phyloP scores from a whole-genome alignment of 2,113 vertebrate genomes.

The Haemorhous mexicanus region DNA sequence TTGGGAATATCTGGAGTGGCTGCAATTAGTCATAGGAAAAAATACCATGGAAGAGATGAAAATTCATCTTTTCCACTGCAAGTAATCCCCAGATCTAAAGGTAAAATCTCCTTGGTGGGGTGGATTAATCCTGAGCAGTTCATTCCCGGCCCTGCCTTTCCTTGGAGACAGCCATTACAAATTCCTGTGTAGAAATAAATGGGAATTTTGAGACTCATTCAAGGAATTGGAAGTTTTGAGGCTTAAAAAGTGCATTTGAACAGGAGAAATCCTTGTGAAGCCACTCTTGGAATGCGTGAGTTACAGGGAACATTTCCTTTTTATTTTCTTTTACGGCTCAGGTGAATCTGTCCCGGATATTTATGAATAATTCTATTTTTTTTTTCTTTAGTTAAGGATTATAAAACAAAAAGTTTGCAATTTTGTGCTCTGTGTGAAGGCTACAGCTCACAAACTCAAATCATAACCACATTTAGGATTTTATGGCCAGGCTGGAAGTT shows the following conservation, averaged over 20 bases:
- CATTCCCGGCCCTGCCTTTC: not conserved
- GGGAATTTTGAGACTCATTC: not conserved
- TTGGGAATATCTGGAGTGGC: not conserved
- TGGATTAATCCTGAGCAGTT: not conserved
- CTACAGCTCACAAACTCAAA: not conserved
- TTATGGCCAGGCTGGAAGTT: not conserved
- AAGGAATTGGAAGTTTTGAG: not conserved
- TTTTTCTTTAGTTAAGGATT: not conserved
- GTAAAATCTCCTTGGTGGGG: not conserved
- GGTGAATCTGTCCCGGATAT: not conserved
- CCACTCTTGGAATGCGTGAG: not conserved
- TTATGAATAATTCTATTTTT: not conserved
- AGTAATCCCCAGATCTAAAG: not conserved
- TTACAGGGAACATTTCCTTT: not conserved
- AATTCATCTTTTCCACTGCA: not conserved
- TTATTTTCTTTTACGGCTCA: not conserved
- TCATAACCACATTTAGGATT: not conserved
- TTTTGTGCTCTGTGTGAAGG: not conserved
- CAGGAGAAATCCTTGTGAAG: not conserved
- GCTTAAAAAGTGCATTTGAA: not conserved
- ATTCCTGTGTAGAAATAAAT: not conserved
- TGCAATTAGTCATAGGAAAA: not conserved
- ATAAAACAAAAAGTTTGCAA: not conserved
- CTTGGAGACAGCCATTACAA: not conserved
- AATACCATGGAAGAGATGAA: not conserved